Base-by-base conservation (phyloP, 1,140 invertebrate genomes). In the Lutraria rhynchaena region DNA sequence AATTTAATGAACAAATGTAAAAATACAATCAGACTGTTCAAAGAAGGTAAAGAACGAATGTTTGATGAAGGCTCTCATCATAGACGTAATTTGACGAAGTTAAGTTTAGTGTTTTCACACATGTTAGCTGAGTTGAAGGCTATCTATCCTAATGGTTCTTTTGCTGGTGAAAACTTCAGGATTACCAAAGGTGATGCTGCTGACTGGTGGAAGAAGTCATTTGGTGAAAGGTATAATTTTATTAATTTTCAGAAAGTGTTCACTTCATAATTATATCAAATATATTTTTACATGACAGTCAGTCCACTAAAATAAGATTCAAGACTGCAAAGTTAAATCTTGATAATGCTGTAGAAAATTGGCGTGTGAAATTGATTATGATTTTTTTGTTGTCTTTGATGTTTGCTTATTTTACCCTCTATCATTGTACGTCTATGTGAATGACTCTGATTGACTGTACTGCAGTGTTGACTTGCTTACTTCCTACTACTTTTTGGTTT, bases 181-280 rank as follows among this genome's bases (percentile, higher is more conserved):
- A 99, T 99, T 87, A 99, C 99, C 22, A 99, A 99, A 93, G 97
- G 97, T 86, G 98, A 99, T 94, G 99, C 99, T 27, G 97, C 98
- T 0, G 98, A 99, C 71, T 99, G 99, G 93, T 99, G 99, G 99
- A 97, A 95, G 90, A 95, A 94, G 63, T 96, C 97, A 89, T 99
- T 99, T 93, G 97, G 96, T 87, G 98, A 99, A 93, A 98, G 97
- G 98, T 99, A 93, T 93, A 91, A 89, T 31, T 46, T 33, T 33
- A 31, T 31, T 9, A 63, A 13, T 22, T 15, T 22, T 31, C 19
- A 22, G n/a, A 58, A 58, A 29, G 27, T 31, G 5, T 58, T 58
- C 31, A 53, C 4, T 5, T 58, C 27, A 58, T 2, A 58, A 58
- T 58, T n/a, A n/a, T n/a, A n/a, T n/a, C n/a, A n/a, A n/a, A n/a